Percentiles rank a stretch among this genome's conserved stretches.
Evolutionary conservation across 2,113 vertebrate genomes (phyloP).

Genomic region (Geococcyx californianus): DNA sequence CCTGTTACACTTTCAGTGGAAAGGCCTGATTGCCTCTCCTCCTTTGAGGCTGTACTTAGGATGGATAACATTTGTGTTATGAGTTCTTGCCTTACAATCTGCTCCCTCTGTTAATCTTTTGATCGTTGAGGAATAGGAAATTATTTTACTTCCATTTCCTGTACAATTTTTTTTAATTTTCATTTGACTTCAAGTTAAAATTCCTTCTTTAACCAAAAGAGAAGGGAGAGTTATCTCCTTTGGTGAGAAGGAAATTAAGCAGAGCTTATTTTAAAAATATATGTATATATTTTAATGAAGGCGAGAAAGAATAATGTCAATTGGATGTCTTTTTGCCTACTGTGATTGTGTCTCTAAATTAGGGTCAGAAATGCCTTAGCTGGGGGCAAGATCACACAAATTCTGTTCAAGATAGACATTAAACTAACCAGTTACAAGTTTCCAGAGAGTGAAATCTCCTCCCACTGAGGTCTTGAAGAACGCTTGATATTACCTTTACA

Average conservation of each 20-base stretch:
- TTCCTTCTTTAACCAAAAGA: neutral
- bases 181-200: neutral
- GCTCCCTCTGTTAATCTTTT: neutral
- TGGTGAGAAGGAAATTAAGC: neutral
- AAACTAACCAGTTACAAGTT: neutral
- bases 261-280: neutral
- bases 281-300: neutral
- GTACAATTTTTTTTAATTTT: neutral
- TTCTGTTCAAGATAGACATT: neutral
- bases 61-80: neutral
- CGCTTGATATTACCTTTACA: neutral
- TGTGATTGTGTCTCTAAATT: neutral
- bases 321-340: neutral
- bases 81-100: neutral
- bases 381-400: neutral
- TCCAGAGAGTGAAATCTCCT: neutral
- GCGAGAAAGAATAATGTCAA: neutral
- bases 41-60: neutral
- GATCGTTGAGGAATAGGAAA: neutral
- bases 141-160: neutral
- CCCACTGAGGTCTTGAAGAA: neutral
- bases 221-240: neutral
- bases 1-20: neutral
- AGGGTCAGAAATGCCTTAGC: neutral
- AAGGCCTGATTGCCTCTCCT: neutral